phyloP scores from a whole-genome alignment of 2,797 vertebrate genomes.

The Danio aesculapii region DNA sequence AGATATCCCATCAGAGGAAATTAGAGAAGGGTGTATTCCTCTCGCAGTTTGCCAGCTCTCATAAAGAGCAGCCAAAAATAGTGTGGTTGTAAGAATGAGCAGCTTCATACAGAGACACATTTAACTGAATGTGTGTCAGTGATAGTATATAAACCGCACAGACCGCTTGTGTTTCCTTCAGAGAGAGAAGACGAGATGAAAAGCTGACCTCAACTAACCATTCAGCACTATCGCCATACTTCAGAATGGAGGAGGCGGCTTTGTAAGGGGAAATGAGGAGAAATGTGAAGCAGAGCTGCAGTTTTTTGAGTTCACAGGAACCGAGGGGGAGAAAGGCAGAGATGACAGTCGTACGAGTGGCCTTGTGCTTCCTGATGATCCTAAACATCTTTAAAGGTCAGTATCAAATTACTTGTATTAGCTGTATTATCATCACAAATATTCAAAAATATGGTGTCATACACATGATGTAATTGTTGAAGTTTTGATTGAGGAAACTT shows the following conservation, averaged over 20 bases:
- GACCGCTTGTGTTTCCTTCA: slow-evolving; percentile 52
- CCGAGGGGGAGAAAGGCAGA: slow-evolving; percentile 21
- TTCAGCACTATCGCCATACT: slow-evolving; percentile 65
- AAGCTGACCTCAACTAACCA: slow-evolving; percentile 63
- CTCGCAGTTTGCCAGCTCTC: slow-evolving; percentile 41
- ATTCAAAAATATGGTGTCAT: background rate
- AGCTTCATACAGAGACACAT: slow-evolving; percentile 43
- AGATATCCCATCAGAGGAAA: slow-evolving; percentile 11
- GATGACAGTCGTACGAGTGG: slow-evolving; percentile 21
- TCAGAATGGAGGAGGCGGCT: slow-evolving; percentile 51
- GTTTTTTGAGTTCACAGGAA: slow-evolving; percentile 41
- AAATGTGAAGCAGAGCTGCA: slow-evolving; percentile 47
- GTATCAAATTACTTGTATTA: slow-evolving; percentile 14
- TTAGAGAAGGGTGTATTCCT: slow-evolving; percentile 14
- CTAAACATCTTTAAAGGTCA: slow-evolving; percentile 68
- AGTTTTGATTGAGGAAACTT: background rate
- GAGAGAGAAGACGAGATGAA: slow-evolving; percentile 49
- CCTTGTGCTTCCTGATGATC: slow-evolving; percentile 34
- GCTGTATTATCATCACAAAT: background rate
- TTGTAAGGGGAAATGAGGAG: slow-evolving; percentile 58
- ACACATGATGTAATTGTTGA: background rate
- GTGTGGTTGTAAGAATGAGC: slow-evolving; percentile 40
- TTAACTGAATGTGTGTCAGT: slow-evolving; percentile 66
- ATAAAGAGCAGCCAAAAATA: slow-evolving; percentile 68
- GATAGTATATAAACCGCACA: slow-evolving; percentile 65